Base-by-base conservation (phyloP, 2,113 vertebrate genomes). In the Spizaetus ornatus region DNA sequence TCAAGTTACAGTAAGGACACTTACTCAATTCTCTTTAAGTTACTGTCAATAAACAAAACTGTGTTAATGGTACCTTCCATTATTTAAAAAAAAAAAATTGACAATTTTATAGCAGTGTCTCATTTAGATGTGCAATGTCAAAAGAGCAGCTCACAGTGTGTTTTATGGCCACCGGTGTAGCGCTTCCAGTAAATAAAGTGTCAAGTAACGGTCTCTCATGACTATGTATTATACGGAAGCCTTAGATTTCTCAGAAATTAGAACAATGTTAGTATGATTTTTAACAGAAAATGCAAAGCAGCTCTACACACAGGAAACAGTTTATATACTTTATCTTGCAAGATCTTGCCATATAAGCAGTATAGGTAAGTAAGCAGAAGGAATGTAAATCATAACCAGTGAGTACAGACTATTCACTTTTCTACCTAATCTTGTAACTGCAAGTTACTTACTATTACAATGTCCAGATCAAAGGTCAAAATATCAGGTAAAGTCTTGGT, bases 401-500 rank as follows among this genome's bases (percentile, higher is more conserved):
- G 34, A 65, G 53, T 36, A 82, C 25, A 82, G 47, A 58, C 22
- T 38, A 45, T 22, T 63, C 31, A 21, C 52, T 91, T 66, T 53
- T 76, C 77, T 50, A 66, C 69, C 42, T 80, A 5, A 67, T 40
- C 50, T 48, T 74, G 13, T 48, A 87, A 82, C 72, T 70, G 6
- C 55, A 50, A 91, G 38, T 70, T 85, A 97, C 99, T 99, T 98
- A 99, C 99, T 97, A 99, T 99, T 65, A 99, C 99, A 71, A 99
- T 99, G 95, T 99, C 99, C 97, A 99, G 97, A 97, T 99, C 99
- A 97, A 98, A 98, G 36, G 98, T 99, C 91, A 99, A 98, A 97
- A 99, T 99, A 95, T 99, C 99, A 16, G 99, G 99, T 32, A 99
- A 98, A 36, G 99, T 99, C 98, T 98, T 99, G 67, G 98, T 99